Conservation (phyloP, 2,888 invertebrate genomes). For the Tenthredo distinguenda region DNA sequence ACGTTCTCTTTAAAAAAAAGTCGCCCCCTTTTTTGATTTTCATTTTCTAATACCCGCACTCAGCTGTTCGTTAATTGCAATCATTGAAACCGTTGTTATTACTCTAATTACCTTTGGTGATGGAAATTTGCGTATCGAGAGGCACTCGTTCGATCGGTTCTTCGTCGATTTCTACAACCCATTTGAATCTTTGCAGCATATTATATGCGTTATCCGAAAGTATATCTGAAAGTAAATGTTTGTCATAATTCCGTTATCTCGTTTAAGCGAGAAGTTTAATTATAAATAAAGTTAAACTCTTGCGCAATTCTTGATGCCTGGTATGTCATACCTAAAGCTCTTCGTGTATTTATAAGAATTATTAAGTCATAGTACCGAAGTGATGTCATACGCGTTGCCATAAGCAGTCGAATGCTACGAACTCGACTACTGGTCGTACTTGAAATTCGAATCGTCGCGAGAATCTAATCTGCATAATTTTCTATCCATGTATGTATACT, state of each 20-base stretch:
- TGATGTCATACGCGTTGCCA: conserved; percentile 28
- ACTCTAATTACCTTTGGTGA: conserved; percentile 78
- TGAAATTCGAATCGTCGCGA: conserved; percentile 40
- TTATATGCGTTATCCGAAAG: background rate
- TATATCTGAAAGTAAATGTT: background rate
- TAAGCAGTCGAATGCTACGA: conserved; percentile 32
- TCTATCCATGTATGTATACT: background rate
- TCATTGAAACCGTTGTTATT: background rate
- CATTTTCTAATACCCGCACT: background rate
- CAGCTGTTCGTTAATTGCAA: background rate
- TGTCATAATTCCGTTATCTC: no score
- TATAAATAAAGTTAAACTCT: no score
- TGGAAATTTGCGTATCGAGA: conserved; percentile 80
- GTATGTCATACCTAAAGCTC: background rate
- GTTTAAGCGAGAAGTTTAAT: no score
- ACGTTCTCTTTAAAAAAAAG: background rate
- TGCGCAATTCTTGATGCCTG: no score
- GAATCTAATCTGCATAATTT: conserved; percentile 28
- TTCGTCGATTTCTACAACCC: conserved; percentile 80
- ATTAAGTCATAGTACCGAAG: background rate
- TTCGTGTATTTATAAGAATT: background rate
- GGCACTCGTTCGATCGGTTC: conserved; percentile 77
- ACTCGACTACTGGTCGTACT: conserved; percentile 29
- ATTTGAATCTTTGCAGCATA: conserved; percentile 78
- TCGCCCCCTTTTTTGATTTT: background rate